Evolutionary conservation across 35 echinoderm and acorn worm species (phyloP).

Genomic region (Holothuria glaberrima): DNA sequence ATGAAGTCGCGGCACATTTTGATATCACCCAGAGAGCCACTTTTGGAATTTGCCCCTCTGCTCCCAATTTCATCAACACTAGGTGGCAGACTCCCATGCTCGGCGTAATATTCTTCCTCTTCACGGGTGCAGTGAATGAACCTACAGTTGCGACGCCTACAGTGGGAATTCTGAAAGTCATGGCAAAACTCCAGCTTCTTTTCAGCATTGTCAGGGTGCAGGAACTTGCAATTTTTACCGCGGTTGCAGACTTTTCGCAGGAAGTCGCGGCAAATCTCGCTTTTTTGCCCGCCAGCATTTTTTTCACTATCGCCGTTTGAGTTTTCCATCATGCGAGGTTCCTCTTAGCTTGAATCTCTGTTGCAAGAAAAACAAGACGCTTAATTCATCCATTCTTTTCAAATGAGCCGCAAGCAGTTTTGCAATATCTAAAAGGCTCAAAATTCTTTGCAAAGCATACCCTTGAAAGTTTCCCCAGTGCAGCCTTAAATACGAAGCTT

Average conservation of each 20-base stretch:
- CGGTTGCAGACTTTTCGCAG: conserved; percentile 95
- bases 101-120: conserved; percentile 91
- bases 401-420: not conserved
- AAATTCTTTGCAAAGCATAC: not conserved
- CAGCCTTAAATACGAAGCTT: no score
- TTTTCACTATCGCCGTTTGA: conserved; percentile 23
- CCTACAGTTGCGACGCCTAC: conserved; percentile 81
- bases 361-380: conserved; percentile 51
- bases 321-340: conserved; percentile 38
- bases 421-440: not conserved
- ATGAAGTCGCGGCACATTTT: conserved; percentile 63
- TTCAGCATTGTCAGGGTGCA: conserved; percentile 83
- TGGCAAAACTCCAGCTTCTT: conserved; percentile 87
- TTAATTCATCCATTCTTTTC: not conserved
- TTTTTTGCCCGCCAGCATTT: conserved; percentile 32
- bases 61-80: conserved; percentile 50
- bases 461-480: not conserved
- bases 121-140: conserved; percentile 87
- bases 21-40: conserved; percentile 31
- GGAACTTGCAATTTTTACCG: conserved; percentile 91
- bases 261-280: conserved; percentile 88
- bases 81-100: conserved; percentile 83
- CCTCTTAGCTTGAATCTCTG: conserved; percentile 40
- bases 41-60: conserved; percentile 18
- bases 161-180: conserved; percentile 93